These are phyloP conservation scores for Distichodus sexfasciatus DNA, from an alignment of 2,797 vertebrate genomes.

Conservation along the genomic window DNA sequence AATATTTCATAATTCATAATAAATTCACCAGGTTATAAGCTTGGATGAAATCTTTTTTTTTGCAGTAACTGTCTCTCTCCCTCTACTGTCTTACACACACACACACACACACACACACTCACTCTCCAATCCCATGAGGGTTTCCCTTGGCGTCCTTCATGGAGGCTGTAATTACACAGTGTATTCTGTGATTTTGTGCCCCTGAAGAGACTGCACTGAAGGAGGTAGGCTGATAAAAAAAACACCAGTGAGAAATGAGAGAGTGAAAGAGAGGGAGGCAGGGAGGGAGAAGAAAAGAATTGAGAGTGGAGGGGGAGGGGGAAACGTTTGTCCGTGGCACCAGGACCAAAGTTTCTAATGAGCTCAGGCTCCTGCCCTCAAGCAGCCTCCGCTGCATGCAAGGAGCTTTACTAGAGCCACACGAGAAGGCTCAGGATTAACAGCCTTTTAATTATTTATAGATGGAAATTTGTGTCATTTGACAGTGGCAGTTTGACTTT, in stretches of 20 bases:
- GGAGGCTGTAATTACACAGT: constrained; percentile 56
- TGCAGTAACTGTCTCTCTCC: neutral
- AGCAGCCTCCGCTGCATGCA: no score
- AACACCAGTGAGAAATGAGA: no score
- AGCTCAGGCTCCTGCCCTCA: no score
- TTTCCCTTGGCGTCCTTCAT: constrained; percentile 53
- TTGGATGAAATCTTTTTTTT: neutral
- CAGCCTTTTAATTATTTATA: no score
- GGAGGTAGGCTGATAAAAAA: constrained; percentile 7
- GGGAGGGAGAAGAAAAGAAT: neutral
- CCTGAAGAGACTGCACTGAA: constrained; percentile 45
- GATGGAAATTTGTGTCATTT: no score
- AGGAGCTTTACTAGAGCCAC: no score
- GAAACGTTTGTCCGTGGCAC: no score
- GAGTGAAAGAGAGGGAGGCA: constrained; percentile 2
- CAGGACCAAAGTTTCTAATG: neutral
- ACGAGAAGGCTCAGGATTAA: no score
- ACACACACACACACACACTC: constrained; percentile 21
- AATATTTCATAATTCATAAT: neutral
- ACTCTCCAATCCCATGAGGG: constrained; percentile 36
- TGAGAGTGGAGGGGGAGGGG: neutral
- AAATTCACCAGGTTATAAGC: neutral
- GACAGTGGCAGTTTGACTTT: no score
- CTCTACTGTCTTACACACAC: constrained; percentile 14
- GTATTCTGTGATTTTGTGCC: constrained; percentile 42